Base-by-base conservation (phyloP, 2,888 invertebrate species). In the Torymus texanus region DNA sequence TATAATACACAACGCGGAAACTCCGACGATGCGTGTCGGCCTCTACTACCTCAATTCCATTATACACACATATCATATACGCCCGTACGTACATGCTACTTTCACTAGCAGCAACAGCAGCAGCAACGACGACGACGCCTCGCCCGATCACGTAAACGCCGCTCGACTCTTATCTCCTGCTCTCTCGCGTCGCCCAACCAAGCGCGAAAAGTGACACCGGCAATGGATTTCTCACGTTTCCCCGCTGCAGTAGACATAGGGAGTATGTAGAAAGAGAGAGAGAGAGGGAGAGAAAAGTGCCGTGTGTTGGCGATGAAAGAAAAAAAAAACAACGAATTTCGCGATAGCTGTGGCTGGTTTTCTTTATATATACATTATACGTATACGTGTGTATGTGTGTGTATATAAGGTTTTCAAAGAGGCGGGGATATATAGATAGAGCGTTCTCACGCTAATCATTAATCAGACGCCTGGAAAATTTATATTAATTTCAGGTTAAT, bases 151-250 rank as follows among this genome's bases (percentile, higher is more conserved):
- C 79, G 75, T 72, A 75, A 77, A 81, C 70, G 51, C 11, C 24
- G 18, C 21, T 21, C 72, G 79, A 77, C 79, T 81, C 81, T 80
- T 81, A 82, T 80, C 71, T 24, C 55, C 10, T 29, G 65, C 2
- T 14, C 62, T 71, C 63, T 14, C 76, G 24, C 41, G 51, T 8
- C 13, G 11, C n/a, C 10, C 67, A 65, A 56, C 62, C 58, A 29
- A 75, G 74, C 83, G 81, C 83, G 81, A 82, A 83, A 83, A 83
- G 81, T 83, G 81, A 77, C 83, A 81, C 76, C 81, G 75, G 55
- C 55, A 21, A 63, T 59, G 76, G 63, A 62, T 78, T 78, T 83
- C 78, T 78, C 81, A 79, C 80, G 82, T 71, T 75, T 77, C 18
- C 65, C 59, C 16, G n/a, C 29, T 4, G 29, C 29, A 4, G 2